These are phyloP conservation scores for Darevskia nairensis DNA, from an alignment of 2,797 vertebrate species.

Conservation along the genomic window DNA sequence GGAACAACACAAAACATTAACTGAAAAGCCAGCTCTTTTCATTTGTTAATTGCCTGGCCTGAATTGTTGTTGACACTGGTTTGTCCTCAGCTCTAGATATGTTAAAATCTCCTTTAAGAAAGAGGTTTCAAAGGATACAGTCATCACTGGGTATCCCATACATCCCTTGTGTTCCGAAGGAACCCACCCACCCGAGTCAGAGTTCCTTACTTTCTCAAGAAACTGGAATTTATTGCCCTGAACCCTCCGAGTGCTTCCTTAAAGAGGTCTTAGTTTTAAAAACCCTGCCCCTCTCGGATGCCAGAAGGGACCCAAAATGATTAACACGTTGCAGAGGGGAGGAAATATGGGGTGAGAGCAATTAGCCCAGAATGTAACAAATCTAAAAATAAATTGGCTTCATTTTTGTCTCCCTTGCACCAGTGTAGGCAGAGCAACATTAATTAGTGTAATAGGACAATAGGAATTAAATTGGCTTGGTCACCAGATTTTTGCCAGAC, in stretches of 20 bases:
- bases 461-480: slow-evolving; percentile 85
- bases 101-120: slow-evolving; percentile 59
- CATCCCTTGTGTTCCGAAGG: slow-evolving; percentile 39
- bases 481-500: slow-evolving; percentile 83
- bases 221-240: slow-evolving; percentile 40
- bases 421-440: slow-evolving; percentile 70
- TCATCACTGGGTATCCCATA: slow-evolving; percentile 49
- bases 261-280: slow-evolving; percentile 61
- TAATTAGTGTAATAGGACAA: slow-evolving; percentile 83
- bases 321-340: slow-evolving; percentile 27
- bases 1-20: slow-evolving; percentile 32
- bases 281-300: slow-evolving; percentile 57
- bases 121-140: slow-evolving; percentile 54
- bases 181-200: slow-evolving; percentile 33
- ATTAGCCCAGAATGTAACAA: slow-evolving; percentile 71
- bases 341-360: slow-evolving; percentile 36
- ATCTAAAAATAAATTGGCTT: slow-evolving; percentile 78
- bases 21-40: slow-evolving; percentile 40
- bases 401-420: slow-evolving; percentile 73
- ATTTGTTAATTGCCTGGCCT: slow-evolving; percentile 55
- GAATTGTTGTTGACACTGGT: slow-evolving; percentile 50
- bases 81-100: slow-evolving; percentile 58
- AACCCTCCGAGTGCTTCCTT: slow-evolving; percentile 31
- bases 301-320: slow-evolving; percentile 53
- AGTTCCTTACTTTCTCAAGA: neutral